A percentile compares a stretch with the other conserved stretches of the same genome.
Evolutionary conservation across 2,113 vertebrate genomes (phyloP).

Genomic region (Gopherus evgoodei): DNA sequence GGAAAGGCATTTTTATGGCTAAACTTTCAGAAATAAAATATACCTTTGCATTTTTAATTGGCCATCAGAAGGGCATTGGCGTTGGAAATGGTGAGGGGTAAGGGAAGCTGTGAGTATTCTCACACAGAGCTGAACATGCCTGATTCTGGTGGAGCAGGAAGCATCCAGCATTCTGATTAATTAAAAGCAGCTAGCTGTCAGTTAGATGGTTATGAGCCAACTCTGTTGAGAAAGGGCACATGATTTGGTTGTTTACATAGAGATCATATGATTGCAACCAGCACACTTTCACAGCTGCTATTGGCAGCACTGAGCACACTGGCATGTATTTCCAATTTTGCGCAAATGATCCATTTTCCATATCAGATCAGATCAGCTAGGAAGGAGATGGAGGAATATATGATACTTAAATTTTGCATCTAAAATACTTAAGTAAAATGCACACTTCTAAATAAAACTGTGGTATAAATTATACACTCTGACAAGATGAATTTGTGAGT

Average conservation of each 20-base stretch:
- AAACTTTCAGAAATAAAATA: neutral
- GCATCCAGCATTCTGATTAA: constrained; percentile 46
- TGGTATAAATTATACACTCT: neutral
- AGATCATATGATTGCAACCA: constrained; percentile 51
- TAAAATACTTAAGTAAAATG: neutral
- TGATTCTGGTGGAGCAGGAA: constrained; percentile 14
- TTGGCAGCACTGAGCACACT: constrained; percentile 64
- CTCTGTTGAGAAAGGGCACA: constrained; percentile 44
- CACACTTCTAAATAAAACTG: neutral
- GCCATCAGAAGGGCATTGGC: neutral
- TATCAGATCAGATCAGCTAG: constrained; percentile 23
- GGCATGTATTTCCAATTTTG: constrained; percentile 66
- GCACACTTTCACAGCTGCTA: neutral
- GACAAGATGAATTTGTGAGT: neutral
- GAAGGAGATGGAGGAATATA: neutral
- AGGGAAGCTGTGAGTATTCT: constrained; percentile 10
- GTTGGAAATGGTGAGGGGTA: constrained; percentile 6
- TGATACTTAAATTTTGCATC: neutral
- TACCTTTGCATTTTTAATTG: constrained; percentile 5
- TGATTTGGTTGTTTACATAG: constrained; percentile 64
- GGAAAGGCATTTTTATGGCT: neutral
- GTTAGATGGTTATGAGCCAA: constrained; percentile 39
- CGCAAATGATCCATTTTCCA: constrained; percentile 45
- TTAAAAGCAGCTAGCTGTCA: constrained; percentile 72
- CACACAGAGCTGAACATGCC: neutral